Base-by-base conservation (phyloP, 2,888 invertebrate genomes). In the Stomorhina lunata region DNA sequence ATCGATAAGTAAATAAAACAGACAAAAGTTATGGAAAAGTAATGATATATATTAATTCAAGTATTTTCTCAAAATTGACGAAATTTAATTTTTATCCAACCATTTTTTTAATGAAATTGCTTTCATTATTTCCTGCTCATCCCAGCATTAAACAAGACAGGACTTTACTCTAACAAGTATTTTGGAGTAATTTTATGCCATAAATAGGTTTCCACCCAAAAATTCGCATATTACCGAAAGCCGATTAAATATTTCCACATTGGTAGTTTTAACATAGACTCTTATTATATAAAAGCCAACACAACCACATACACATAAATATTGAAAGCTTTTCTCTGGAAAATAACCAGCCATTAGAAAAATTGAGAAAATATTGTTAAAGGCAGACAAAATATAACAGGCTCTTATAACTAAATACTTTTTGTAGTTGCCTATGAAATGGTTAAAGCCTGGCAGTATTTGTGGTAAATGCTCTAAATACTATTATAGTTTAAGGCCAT, bases 151-250 rank as follows among this genome's bases (percentile, higher is more conserved):
- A 53, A 27, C 4, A 17, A 25, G 22, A 5, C n/a, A 72, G 34
- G 7, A 34, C 22, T 59, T 32, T 59, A 22, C 37, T 50, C 15
- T 25, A 37, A 29, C 40, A 69, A 15, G 12, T 6, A 59, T 71
- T n/a, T 66, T 71, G 17, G 3, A 48, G 25, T 57, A 22, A 43
- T 71, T 34, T 22, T 57, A 15, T 15, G 7, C 45, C 59, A 85
- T 86, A 87, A 88, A 87, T 88, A 86, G 87, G 86, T 87, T 88
- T 87, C 86, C 88, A 87, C 87, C 87, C 87, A 75, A 63, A 88
- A 88, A 87, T 87, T 88, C 88, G 84, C 86, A 87, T 87, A 86
- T 87, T 85, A 85, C 88, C 87, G 85, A 86, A 88, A 88, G 88
- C 87, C 87, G 87, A 88, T 88, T 88, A 88, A 87, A 87, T 87